Percentiles rank a stretch among this genome's conserved stretches.
Conservation (phyloP, 2,888 invertebrate genomes). For the Ochropleura leucogaster region DNA sequence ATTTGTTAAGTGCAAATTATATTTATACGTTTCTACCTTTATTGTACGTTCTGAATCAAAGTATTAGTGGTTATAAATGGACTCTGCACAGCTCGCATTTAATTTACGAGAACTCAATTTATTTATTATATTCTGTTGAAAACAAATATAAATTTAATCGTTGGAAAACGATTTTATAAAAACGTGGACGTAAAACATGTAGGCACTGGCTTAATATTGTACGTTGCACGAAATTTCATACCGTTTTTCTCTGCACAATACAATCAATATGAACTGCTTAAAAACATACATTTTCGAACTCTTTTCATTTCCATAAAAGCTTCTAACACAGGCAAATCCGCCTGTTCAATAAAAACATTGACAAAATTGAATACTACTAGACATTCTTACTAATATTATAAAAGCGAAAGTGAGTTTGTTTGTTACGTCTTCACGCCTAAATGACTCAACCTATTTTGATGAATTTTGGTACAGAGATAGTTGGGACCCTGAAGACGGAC, state of each 20-base stretch:
- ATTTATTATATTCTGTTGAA: constrained; percentile 1
- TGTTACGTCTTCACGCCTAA: too few relatives aligned
- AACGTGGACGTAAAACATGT: neutral
- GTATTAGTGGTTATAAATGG: neutral
- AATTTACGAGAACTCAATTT: neutral
- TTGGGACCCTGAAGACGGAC: too few relatives aligned
- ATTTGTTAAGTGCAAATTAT: neutral
- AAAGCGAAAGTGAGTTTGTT: too few relatives aligned
- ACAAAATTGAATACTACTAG: too few relatives aligned
- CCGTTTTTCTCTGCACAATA: neutral
- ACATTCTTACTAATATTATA: too few relatives aligned
- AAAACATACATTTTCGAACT: neutral
- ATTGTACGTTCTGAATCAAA: too few relatives aligned
- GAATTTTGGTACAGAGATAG: too few relatives aligned
- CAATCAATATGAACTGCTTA: too few relatives aligned
- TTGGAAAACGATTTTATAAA: neutral
- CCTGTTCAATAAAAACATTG: neutral
- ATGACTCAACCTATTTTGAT: too few relatives aligned
- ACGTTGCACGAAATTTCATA: constrained; percentile 4
- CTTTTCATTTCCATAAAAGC: neutral
- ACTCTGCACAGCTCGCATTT: neutral
- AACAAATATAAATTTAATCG: too few relatives aligned
- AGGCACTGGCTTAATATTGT: too few relatives aligned
- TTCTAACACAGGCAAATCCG: neutral
- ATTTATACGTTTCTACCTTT: neutral